A percentile compares a stretch with the other conserved stretches of the same genome.
Conservation (phyloP, 2,797 vertebrate genomes). For the Chaenodraco wilsoni region DNA sequence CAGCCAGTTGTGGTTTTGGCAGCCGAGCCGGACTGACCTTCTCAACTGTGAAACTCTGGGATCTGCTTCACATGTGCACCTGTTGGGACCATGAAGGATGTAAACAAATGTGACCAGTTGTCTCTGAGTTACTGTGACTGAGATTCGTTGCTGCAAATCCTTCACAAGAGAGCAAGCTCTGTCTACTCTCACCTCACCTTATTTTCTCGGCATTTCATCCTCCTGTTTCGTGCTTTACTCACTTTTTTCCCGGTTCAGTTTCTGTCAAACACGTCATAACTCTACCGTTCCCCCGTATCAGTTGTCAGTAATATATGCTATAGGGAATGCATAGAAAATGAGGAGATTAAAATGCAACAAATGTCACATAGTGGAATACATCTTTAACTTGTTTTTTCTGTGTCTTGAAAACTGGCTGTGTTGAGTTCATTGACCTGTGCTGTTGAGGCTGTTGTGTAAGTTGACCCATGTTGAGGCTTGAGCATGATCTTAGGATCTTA, state of each 20-base stretch:
- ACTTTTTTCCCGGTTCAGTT: neutral
- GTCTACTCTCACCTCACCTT: conserved; percentile 18
- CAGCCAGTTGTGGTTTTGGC: conserved; percentile 18
- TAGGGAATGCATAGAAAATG: neutral
- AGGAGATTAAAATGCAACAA: neutral
- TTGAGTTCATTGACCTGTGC: neutral
- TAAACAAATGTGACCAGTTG: conserved; percentile 23
- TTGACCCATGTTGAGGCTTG: conserved; percentile 35
- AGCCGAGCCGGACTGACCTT: neutral
- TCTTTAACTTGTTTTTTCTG: neutral
- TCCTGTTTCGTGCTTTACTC: conserved; percentile 6
- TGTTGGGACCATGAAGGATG: conserved; percentile 29
- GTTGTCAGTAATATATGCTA: too few species aligned
- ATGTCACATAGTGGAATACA: neutral
- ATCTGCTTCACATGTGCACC: conserved; percentile 44
- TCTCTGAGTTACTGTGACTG: neutral
- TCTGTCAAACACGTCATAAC: neutral
- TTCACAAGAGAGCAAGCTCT: neutral
- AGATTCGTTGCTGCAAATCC: neutral
- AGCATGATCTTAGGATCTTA: conserved; percentile 35
- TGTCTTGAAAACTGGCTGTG: neutral
- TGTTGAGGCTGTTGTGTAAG: conserved; percentile 18
- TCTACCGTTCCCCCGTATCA: too few species aligned
- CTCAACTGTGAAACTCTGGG: conserved; percentile 22
- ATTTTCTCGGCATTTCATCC: conserved; percentile 6